phyloP scores from a whole-genome alignment of 2,113 vertebrate species.

The Balaenoptera acutorostrata region DNA sequence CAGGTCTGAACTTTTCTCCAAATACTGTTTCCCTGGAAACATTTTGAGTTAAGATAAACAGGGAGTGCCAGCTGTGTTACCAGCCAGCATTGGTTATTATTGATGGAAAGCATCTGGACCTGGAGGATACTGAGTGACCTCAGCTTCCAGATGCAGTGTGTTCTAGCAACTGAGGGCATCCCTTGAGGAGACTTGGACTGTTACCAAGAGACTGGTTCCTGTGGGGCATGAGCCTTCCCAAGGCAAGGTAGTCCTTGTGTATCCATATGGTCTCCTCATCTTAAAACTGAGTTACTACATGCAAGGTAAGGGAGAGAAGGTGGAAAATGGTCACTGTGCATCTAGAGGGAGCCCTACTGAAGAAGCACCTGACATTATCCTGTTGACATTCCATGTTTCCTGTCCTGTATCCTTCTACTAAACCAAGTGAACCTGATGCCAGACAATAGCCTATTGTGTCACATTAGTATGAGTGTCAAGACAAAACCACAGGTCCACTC shows the following conservation, averaged over 20 bases:
- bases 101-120: not conserved
- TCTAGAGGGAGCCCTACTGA: not conserved
- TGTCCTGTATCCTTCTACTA: not conserved
- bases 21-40: not conserved
- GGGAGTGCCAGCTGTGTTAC: not conserved
- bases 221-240: not conserved
- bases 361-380: not conserved
- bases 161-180: not conserved
- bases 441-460: not conserved
- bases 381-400: not conserved
- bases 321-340: not conserved
- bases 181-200: not conserved
- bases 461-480: not conserved
- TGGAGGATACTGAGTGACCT: not conserved
- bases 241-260: not conserved
- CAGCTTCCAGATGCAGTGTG: not conserved
- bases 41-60: not conserved
- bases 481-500: not conserved
- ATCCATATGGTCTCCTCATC: not conserved
- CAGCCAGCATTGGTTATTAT: not conserved
- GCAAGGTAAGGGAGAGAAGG: not conserved
- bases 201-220: not conserved
- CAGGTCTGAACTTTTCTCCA: not conserved
- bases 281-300: not conserved
- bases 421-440: not conserved